phyloP scores from a whole-genome alignment of 35 echinoderm and acorn worm species.

The Apostichopus parvimensis region DNA sequence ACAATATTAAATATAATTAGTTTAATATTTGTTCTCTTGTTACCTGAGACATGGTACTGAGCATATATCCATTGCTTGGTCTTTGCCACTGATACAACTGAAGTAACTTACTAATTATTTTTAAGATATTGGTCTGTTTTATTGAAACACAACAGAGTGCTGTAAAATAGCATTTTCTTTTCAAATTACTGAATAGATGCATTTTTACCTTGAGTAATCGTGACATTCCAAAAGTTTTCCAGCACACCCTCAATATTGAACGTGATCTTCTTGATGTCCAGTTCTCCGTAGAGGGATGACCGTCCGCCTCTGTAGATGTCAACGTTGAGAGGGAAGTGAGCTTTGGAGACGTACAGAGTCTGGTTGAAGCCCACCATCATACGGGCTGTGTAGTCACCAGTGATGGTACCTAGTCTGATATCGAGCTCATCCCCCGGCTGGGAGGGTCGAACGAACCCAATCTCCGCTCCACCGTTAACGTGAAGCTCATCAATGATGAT shows the following conservation, averaged over 20 bases:
- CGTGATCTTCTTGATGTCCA: conserved; percentile 66
- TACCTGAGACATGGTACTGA: too few relatives aligned
- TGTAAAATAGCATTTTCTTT: background rate
- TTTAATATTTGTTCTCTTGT: too few relatives aligned
- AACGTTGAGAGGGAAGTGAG: conserved; percentile 72
- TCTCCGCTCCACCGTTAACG: conserved; percentile 75
- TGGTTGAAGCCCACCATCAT: conserved; percentile 84
- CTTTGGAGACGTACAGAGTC: conserved; percentile 60
- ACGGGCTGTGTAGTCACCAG: conserved; percentile 73
- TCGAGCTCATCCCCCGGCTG: conserved; percentile 26
- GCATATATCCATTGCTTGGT: too few relatives aligned
- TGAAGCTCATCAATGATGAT: conserved; percentile 86
- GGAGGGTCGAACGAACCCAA: conserved; percentile 65
- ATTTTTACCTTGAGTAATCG: conserved; percentile 79
- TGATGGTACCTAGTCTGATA: conserved; percentile 72
- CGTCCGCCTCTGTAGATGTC: conserved; percentile 82
- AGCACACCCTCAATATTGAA: conserved; percentile 88
- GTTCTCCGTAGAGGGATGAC: conserved; percentile 80
- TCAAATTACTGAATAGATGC: background rate
- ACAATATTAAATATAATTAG: too few relatives aligned
- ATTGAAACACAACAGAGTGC: background rate
- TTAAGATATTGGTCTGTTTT: too few relatives aligned
- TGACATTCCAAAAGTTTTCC: conserved; percentile 76
- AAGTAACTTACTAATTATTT: too few relatives aligned
- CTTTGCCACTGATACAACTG: too few relatives aligned